Evolutionary conservation across 92 coral and sea anemone genomes (phyloP), one percentile per base, ranked within the genome.

Genomic region (Porites cylindrica): DNA sequence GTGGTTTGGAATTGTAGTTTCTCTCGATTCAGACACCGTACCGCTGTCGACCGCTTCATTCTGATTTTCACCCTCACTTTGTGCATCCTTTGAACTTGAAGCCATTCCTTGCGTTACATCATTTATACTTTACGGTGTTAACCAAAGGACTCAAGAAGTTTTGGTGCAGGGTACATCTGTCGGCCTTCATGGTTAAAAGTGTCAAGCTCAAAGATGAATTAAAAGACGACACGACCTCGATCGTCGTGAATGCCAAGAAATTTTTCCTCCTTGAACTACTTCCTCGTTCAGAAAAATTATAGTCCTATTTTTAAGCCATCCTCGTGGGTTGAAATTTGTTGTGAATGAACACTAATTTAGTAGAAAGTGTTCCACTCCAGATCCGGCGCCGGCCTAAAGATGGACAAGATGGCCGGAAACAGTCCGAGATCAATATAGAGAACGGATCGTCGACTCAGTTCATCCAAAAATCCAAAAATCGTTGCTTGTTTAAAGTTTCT

Each of bases 91-190:
- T 50, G 85, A 19, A 51, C 74, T 82, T 10, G 91, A 66, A 70
- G 95, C 93, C 93, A 90, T 90, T 19, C 82, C 72, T 73, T 78
- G 86, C 53, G 80, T 83, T 73, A 83, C 87, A 83, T 83, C 69
- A 83, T 83, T 20, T 7, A 12, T 50, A 73, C 71, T 32, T 38
- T 59, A 59, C 56, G 47, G 26, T 23, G 52, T 13, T 13, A 80
- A 80, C 75, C 16, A 26, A 61, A 51, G 17, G 53, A 51, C 56
- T 65, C 62, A 65, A 16, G 67, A 54, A 16, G 76, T 24, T 32
- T 51, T 14, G 20, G 54, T 11, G 76, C 17, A 56, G 6, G 69
- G 16, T 14, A 52, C 32, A 67, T 69, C 43, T 66, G 66, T 26
- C 66, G 85, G 13, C 10, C 59, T 21, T 82, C 86, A 71, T 82